phyloP scores from a whole-genome alignment of 2,888 invertebrate genomes.

The Ichneumon xanthorius region DNA sequence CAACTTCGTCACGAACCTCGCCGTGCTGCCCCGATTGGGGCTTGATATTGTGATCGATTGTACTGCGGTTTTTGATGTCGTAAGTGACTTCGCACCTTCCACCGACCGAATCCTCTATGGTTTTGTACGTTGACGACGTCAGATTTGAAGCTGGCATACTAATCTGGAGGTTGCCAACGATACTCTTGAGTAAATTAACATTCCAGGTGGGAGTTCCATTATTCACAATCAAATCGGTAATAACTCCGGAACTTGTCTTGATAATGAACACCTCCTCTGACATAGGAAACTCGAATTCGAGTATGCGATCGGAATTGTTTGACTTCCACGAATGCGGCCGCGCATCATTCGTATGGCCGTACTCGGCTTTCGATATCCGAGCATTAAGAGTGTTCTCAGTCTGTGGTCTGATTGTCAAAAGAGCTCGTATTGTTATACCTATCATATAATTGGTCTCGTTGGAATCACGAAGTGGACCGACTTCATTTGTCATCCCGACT shows the following conservation, averaged over 20 bases:
- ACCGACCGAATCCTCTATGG: slow-evolving; percentile 90
- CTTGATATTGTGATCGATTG: slow-evolving; percentile 86
- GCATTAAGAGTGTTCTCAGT: slow-evolving; percentile 85
- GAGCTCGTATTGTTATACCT: slow-evolving; percentile 84
- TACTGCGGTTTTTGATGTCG: slow-evolving; percentile 87
- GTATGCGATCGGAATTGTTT: slow-evolving; percentile 85
- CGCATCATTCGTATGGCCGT: slow-evolving; percentile 86
- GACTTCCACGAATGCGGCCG: slow-evolving; percentile 86
- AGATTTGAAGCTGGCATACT: slow-evolving; percentile 87
- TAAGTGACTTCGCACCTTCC: slow-evolving; percentile 90
- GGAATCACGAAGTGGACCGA: slow-evolving; percentile 86
- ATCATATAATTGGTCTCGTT: slow-evolving; percentile 86
- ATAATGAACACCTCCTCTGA: slow-evolving; percentile 88
- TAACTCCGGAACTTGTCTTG: slow-evolving; percentile 87
- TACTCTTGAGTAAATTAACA: slow-evolving; percentile 90
- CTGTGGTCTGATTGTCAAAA: slow-evolving; percentile 86
- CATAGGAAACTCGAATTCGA: slow-evolving; percentile 87
- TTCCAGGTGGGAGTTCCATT: slow-evolving; percentile 87
- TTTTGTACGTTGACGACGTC: slow-evolving; percentile 87
- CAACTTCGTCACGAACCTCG: slow-evolving; percentile 83
- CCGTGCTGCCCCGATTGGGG: slow-evolving; percentile 86
- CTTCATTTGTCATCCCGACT: slow-evolving; percentile 86
- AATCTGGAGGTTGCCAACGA: slow-evolving; percentile 89
- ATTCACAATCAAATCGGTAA: slow-evolving; percentile 87
- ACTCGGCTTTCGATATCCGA: slow-evolving; percentile 85